Evolutionary conservation across 1,140 invertebrate genomes (phyloP).

Genomic region (Riptortus pedestris): DNA sequence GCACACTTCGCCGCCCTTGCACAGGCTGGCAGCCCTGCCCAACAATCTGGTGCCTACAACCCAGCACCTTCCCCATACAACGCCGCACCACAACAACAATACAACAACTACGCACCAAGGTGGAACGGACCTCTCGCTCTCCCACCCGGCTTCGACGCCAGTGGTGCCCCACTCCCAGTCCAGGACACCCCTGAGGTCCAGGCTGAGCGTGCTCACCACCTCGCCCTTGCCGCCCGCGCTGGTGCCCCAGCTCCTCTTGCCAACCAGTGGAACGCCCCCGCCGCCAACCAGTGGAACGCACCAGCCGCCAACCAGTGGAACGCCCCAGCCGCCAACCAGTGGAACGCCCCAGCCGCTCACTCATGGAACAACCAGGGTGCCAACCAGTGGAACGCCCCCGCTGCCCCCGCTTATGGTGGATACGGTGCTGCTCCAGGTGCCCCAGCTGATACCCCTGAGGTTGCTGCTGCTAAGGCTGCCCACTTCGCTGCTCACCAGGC

Average conservation of each 20-base stretch:
- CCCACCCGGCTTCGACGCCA: conserved; percentile 38
- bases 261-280: conserved; percentile 23
- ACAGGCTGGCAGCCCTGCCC: conserved; percentile 30
- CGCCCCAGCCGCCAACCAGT: conserved; percentile 37
- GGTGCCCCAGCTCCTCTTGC: conserved; percentile 22
- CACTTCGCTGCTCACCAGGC: conserved; percentile 40
- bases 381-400: not conserved
- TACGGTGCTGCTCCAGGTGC: conserved; percentile 3
- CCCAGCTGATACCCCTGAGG: conserved; percentile 45
- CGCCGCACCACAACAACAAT: not conserved
- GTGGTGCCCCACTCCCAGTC: conserved; percentile 33
- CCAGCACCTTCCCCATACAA: not conserved
- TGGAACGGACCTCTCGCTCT: conserved; percentile 6
- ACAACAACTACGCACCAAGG: not conserved
- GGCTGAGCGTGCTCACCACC: conserved; percentile 31
- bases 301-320: conserved; percentile 40
- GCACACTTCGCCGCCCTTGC: conserved; percentile 28
- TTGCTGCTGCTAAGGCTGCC: conserved; percentile 45
- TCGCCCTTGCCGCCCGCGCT: conserved; percentile 19
- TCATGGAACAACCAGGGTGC: conserved; percentile 34
- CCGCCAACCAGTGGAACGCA: conserved; percentile 33
- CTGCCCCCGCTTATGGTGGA: conserved; percentile 1
- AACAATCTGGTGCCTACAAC: conserved; percentile 1
- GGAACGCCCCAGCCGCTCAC: conserved; percentile 32
- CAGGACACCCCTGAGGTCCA: conserved; percentile 31